Conservation (phyloP, 2,888 invertebrate genomes). For the Machimus rusticus region DNA sequence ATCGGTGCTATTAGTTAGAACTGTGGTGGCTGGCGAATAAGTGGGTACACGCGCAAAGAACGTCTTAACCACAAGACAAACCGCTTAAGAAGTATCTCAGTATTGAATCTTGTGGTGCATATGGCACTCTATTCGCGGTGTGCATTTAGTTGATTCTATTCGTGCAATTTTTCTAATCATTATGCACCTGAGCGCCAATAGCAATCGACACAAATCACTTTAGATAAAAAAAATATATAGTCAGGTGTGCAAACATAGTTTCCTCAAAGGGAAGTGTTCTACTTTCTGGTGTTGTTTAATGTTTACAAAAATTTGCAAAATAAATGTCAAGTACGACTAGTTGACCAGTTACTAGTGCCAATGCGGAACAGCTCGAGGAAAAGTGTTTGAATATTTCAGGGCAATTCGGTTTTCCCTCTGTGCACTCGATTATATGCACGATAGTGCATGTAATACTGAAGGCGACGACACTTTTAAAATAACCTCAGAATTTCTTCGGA, state of each 20-base stretch:
- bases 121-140: background rate
- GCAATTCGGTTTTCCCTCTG: background rate
- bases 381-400: background rate
- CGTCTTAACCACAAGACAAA: background rate
- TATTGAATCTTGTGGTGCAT: background rate
- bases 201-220: background rate
- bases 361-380: background rate
- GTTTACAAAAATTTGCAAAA: background rate
- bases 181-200: background rate
- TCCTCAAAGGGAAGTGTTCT: background rate
- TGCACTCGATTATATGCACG: background rate
- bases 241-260: background rate
- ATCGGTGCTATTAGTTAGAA: background rate
- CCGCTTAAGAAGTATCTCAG: background rate
- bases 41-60: background rate
- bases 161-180: background rate
- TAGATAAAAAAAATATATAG: background rate
- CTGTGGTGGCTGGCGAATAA: constrained; percentile 3
- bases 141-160: background rate
- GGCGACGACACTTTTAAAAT: background rate
- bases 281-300: background rate
- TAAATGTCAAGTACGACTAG: constrained; percentile 10
- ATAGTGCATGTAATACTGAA: background rate
- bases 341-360: background rate
- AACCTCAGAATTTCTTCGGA: background rate